Percentiles rank a stretch among this genome's conserved stretches.
Conservation (phyloP, 2,888 invertebrate species). For the Himalopsyche kuldschensis region DNA sequence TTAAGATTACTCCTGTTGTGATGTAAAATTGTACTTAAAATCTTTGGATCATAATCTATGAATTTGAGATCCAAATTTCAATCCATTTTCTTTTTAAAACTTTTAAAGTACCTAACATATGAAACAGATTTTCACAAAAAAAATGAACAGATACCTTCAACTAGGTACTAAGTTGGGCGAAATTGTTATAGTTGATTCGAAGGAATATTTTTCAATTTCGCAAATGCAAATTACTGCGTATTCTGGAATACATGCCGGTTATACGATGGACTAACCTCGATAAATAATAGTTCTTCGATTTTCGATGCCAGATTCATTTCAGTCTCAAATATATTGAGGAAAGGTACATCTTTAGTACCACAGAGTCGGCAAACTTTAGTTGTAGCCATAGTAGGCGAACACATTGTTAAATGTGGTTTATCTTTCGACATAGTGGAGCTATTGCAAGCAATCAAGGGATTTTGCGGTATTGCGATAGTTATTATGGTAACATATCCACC, state of each 20-base stretch:
- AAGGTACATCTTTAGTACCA: slow-evolving; percentile 56
- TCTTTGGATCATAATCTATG: no score
- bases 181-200: no score
- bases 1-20: no score
- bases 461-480: neutral
- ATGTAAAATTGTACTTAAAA: no score
- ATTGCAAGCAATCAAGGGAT: neutral
- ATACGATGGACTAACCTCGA: slow-evolving; percentile 48
- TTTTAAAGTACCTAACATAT: no score
- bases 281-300: slow-evolving; percentile 54
- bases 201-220: no score
- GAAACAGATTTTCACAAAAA: no score
- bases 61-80: no score
- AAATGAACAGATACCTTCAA: no score
- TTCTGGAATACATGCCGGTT: neutral
- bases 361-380: slow-evolving; percentile 54
- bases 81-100: no score
- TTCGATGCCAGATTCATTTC: slow-evolving; percentile 53
- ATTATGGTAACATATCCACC: neutral
- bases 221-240: no score
- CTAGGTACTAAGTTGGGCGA: no score
- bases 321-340: slow-evolving; percentile 54
- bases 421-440: neutral
- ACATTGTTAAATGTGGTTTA: neutral
- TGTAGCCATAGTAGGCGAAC: slow-evolving; percentile 56